A percentile compares a stretch with the other conserved stretches of the same genome.
Evolutionary conservation across 2,797 vertebrate genomes (phyloP).

Genomic region (Rhinella marina): DNA sequence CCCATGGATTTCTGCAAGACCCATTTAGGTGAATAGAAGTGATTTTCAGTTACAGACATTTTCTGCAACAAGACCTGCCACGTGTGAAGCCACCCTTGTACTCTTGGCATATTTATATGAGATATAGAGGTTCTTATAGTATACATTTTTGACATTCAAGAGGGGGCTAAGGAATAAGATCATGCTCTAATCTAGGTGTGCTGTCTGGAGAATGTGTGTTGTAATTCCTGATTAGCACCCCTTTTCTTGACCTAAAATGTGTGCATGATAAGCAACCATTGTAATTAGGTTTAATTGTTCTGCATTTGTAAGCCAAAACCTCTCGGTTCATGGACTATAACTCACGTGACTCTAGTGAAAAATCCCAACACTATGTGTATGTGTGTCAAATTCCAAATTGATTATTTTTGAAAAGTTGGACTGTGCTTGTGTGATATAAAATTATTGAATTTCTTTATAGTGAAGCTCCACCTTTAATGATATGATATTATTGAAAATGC

Average conservation of each 20-base stretch:
- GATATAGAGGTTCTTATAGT: background rate
- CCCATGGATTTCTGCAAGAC: no score
- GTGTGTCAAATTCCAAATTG: background rate
- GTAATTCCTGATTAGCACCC: background rate
- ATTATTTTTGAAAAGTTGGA: background rate
- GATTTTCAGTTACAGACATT: no score
- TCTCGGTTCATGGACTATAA: background rate
- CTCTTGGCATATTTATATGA: background rate
- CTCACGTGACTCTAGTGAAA: background rate
- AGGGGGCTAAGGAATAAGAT: background rate
- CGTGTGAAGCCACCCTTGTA: no score
- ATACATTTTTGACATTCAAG: background rate
- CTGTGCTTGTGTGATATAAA: background rate
- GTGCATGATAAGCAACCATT: constrained; percentile 22
- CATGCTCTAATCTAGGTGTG: background rate
- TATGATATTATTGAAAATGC: background rate
- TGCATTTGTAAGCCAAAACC: background rate
- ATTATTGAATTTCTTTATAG: background rate
- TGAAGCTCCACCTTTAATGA: background rate
- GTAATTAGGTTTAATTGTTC: background rate
- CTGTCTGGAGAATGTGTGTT: background rate
- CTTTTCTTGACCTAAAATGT: background rate
- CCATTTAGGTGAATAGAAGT: no score
- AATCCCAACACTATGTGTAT: background rate
- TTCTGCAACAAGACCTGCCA: no score